Percentiles rank a stretch among this genome's conserved stretches.
These are phyloP conservation scores for Potorous gilbertii DNA, from an alignment of 2,797 vertebrate species.

Conservation along the genomic window DNA sequence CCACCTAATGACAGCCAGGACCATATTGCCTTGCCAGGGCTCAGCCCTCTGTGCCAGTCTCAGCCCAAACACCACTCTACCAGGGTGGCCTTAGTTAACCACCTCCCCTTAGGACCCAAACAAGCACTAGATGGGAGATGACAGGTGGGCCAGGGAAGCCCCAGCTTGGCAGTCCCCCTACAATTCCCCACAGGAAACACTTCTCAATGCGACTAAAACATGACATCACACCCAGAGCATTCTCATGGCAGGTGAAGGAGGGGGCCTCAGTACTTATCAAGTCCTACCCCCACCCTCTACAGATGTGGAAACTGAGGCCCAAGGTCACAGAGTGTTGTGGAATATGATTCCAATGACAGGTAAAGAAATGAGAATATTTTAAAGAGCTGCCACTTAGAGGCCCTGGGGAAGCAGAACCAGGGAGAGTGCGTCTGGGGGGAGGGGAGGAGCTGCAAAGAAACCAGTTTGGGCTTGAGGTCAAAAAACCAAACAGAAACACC, in stretches of 20 bases:
- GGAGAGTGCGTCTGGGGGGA: neutral
- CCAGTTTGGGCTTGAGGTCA: neutral
- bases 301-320: neutral
- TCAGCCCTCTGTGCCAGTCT: neutral
- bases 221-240: neutral
- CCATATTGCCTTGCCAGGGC: neutral
- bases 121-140: neutral
- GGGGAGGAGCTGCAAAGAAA: neutral
- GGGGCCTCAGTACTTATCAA: neutral
- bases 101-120: neutral
- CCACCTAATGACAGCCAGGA: neutral
- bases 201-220: neutral
- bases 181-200: too few relatives aligned
- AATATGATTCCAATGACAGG: neutral
- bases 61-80: neutral
- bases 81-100: neutral
- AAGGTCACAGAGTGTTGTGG: neutral
- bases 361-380: neutral
- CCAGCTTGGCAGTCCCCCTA: neutral
- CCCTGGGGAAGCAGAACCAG: neutral
- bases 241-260: neutral
- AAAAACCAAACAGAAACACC: neutral
- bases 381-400: too few relatives aligned
- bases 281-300: neutral
- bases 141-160: neutral